phyloP scores from a whole-genome alignment of 2,113 vertebrate species.

The Bolborhynchus lineola region DNA sequence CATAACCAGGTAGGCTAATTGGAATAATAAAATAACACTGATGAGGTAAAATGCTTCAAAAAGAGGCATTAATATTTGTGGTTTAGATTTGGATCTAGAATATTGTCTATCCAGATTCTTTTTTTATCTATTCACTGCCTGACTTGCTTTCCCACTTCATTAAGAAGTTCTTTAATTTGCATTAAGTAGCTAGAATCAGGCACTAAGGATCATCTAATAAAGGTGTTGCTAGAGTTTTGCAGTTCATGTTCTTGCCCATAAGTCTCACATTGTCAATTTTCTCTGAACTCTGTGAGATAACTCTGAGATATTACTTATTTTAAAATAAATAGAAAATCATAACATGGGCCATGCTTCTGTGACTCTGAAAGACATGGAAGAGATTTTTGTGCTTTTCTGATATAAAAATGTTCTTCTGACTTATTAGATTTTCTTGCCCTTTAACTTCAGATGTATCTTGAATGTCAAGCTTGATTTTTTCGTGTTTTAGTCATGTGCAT shows the following conservation, averaged over 20 bases:
- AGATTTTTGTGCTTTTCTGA: constrained; percentile 6
- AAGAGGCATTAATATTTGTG: neutral
- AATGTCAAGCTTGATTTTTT: constrained; percentile 51
- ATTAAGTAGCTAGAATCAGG: neutral
- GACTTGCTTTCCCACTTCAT: neutral
- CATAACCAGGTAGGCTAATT: neutral
- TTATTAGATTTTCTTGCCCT: constrained; percentile 55
- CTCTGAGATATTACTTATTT: neutral
- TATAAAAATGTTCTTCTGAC: constrained; percentile 22
- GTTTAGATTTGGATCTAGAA: neutral
- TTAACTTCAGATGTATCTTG: constrained; percentile 43
- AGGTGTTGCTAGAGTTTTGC: neutral
- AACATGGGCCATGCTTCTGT: neutral
- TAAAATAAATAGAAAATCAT: constrained; percentile 34
- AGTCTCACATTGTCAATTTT: neutral
- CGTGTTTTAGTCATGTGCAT: constrained; percentile 23
- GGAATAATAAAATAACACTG: neutral
- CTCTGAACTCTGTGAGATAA: neutral
- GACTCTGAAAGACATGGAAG: neutral
- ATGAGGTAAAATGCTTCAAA: neutral
- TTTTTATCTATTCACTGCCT: neutral
- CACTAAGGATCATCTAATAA: neutral
- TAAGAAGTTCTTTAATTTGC: neutral
- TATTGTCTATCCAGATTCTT: neutral
- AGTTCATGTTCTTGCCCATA: neutral